A percentile compares a stretch with the other conserved stretches of the same genome.
These are phyloP conservation scores for Psilopsiagon aurifrons DNA, from an alignment of 2,113 vertebrate species.

Conservation along the genomic window DNA sequence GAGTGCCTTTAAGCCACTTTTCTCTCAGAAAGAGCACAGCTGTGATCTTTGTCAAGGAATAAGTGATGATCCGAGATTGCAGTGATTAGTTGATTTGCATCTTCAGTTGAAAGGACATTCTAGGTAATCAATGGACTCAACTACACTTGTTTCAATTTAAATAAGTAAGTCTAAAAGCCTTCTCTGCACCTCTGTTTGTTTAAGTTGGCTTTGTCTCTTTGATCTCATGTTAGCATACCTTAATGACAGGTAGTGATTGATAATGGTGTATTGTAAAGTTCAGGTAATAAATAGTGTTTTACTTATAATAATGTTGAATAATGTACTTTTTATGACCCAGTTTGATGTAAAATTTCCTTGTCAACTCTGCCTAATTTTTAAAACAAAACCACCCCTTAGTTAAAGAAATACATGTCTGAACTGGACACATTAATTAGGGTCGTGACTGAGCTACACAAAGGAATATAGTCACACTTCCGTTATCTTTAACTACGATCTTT, in stretches of 20 bases:
- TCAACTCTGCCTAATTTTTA: slow-evolving; percentile 81
- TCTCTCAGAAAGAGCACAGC: neutral
- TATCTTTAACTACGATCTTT: slow-evolving; percentile 83
- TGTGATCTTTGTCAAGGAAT: neutral
- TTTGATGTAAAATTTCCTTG: slow-evolving; percentile 87
- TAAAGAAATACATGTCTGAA: slow-evolving; percentile 78
- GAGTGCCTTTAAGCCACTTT: neutral
- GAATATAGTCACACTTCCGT: slow-evolving; percentile 79
- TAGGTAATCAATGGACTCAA: slow-evolving; percentile 57
- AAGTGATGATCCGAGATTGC: neutral
- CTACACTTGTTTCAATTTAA: slow-evolving; percentile 66
- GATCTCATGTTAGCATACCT: slow-evolving; percentile 86
- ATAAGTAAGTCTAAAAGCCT: slow-evolving; percentile 65
- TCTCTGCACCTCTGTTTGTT: slow-evolving; percentile 78
- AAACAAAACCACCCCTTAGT: slow-evolving; percentile 85
- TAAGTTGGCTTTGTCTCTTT: slow-evolving; percentile 79
- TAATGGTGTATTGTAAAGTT: slow-evolving; percentile 82
- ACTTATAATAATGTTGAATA: slow-evolving; percentile 86
- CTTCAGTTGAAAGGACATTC: slow-evolving; percentile 68
- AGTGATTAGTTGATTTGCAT: slow-evolving; percentile 62
- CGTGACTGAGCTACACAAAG: slow-evolving; percentile 78
- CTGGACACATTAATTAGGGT: slow-evolving; percentile 84
- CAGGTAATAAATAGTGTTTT: slow-evolving; percentile 84
- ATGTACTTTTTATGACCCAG: slow-evolving; percentile 86
- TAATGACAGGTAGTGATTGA: slow-evolving; percentile 89